Conservation (phyloP, 2,113 vertebrate genomes). For the Hemibagrus wyckioides region DNA sequence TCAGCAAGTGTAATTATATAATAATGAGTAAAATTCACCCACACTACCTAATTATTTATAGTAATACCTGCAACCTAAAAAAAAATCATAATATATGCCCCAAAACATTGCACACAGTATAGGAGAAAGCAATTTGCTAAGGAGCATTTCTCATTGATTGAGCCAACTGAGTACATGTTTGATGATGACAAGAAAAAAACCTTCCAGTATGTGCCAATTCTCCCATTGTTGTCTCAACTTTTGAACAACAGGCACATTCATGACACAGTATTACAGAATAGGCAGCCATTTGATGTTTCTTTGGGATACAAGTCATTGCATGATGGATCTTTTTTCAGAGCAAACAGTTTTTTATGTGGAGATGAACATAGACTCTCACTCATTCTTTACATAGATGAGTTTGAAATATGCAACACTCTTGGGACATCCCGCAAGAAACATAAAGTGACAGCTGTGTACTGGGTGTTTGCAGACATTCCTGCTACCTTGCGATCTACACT, state of each 20-base stretch:
- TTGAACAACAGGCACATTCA: neutral
- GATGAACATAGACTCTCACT: slow-evolving; percentile 4
- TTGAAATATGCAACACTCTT: slow-evolving; percentile 2
- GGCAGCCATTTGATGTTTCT: neutral
- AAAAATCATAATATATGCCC: too few relatives aligned
- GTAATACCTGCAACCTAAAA: too few relatives aligned
- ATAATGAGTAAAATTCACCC: too few relatives aligned
- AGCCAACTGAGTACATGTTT: neutral
- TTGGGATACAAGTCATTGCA: neutral
- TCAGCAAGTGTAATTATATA: too few relatives aligned
- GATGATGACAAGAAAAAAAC: neutral
- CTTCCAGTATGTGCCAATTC: neutral
- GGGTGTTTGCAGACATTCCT: too few relatives aligned
- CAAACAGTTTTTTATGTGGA: neutral
- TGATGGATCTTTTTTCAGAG: neutral
- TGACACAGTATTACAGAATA: neutral
- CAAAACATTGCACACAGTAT: neutral
- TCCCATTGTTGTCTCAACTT: neutral
- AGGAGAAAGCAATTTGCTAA: neutral
- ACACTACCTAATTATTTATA: too few relatives aligned
- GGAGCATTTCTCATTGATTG: neutral
- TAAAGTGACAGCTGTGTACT: slow-evolving; percentile 18
- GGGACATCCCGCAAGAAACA: slow-evolving; percentile 39
- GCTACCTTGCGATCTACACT: too few relatives aligned
- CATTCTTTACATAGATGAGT: neutral